Conservation (phyloP, 2,888 invertebrate genomes). For the Phaonia tiefii region DNA sequence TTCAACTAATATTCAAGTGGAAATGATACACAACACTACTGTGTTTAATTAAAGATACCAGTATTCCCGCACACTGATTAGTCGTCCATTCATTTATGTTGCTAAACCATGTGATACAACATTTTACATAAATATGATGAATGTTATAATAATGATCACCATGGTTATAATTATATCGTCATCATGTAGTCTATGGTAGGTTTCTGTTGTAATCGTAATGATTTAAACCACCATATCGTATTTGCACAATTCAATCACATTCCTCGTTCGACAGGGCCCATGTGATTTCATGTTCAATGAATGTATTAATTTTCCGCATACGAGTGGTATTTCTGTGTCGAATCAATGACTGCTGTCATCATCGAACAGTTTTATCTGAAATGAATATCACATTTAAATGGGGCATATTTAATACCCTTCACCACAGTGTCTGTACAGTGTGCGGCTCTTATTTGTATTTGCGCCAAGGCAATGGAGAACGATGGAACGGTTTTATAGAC, state of each 20-base stretch:
- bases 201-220: slow-evolving; percentile 11
- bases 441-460: no score
- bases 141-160: no score
- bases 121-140: background rate
- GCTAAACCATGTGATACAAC: background rate
- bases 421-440: background rate
- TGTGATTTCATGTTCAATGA: slow-evolving; percentile 18
- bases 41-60: no score
- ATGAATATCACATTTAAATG: slow-evolving; percentile 9
- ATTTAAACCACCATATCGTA: slow-evolving; percentile 5
- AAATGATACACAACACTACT: no score
- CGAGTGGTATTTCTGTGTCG: slow-evolving; percentile 2
- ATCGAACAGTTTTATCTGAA: slow-evolving; percentile 6
- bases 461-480: no score
- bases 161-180: no score
- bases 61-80: no score
- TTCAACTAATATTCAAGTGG: no score
- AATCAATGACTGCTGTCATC: background rate
- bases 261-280: background rate
- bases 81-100: background rate
- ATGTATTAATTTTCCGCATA: slow-evolving; percentile 1
- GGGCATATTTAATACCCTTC: slow-evolving; percentile 14
- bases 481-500: no score
- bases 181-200: background rate
- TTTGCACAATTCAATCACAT: background rate